These are phyloP conservation scores for Rostratula benghalensis DNA, from an alignment of 2,113 vertebrate species.

Conservation along the genomic window DNA sequence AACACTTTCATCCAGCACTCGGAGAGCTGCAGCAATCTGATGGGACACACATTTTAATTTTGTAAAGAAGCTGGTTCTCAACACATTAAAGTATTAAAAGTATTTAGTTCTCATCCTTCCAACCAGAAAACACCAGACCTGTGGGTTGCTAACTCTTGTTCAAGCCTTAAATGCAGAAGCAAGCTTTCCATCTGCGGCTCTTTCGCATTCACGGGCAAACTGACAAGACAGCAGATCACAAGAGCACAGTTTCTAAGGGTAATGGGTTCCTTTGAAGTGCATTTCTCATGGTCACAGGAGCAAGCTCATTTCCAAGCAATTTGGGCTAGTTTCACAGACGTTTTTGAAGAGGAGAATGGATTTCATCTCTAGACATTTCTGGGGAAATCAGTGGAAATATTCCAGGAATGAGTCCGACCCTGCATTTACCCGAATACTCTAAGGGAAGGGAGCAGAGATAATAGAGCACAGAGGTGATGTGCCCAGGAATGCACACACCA, in stretches of 20 bases:
- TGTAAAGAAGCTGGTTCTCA: background rate
- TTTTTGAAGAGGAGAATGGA: constrained; percentile 26
- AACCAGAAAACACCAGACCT: background rate
- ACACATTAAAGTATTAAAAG: background rate
- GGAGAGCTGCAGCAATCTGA: background rate
- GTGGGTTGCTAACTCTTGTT: background rate
- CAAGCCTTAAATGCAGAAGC: background rate
- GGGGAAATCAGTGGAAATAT: constrained; percentile 15
- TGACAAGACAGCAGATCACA: constrained; percentile 43
- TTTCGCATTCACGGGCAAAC: constrained; percentile 16
- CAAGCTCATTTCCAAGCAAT: constrained; percentile 41
- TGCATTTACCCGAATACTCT: background rate
- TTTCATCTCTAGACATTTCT: constrained; percentile 5
- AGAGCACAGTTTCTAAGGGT: constrained; percentile 17
- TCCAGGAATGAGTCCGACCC: background rate
- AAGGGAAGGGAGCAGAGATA: background rate
- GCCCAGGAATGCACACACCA: background rate
- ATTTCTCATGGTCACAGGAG: constrained; percentile 36
- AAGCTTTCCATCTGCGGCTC: background rate
- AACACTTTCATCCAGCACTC: background rate
- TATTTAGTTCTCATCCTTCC: background rate
- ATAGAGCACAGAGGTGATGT: background rate
- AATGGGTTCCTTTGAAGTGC: constrained; percentile 50
- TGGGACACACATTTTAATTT: background rate
- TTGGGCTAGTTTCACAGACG: background rate